Conservation (phyloP, 2,888 invertebrate species). For the Exocentrus adspersus region DNA sequence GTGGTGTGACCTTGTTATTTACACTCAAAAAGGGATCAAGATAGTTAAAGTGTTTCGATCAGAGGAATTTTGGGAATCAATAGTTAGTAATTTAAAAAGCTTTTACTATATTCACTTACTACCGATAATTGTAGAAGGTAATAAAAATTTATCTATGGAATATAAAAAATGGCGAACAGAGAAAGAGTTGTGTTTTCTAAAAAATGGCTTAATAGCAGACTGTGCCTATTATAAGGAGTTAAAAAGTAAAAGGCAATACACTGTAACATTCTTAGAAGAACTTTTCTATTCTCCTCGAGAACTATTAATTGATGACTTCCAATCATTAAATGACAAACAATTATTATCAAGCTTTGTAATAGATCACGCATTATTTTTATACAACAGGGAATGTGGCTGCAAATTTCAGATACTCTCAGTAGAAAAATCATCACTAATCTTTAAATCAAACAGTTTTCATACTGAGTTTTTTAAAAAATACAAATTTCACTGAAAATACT, state of each 20-base stretch:
- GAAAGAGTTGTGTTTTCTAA: constrained; percentile 3
- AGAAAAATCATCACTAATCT: background rate
- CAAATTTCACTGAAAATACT: background rate
- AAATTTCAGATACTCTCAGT: background rate
- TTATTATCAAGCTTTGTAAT: background rate
- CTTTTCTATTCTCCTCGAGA: background rate
- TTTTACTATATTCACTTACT: constrained; percentile 12
- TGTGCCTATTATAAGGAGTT: constrained; percentile 2
- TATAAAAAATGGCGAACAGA: constrained; percentile 12
- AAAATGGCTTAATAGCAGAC: constrained; percentile 5
- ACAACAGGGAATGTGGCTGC: background rate
- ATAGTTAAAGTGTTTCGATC: constrained; percentile 5
- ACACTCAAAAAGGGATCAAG: constrained; percentile 17
- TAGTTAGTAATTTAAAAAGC: constrained; percentile 10
- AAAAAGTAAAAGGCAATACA: background rate
- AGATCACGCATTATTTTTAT: background rate
- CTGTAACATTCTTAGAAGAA: background rate
- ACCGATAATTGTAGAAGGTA: background rate
- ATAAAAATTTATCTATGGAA: background rate
- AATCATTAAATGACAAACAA: background rate
- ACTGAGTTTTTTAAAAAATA: background rate
- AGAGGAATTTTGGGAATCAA: constrained; percentile 9
- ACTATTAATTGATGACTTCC: background rate
- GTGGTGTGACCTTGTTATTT: constrained; percentile 22
- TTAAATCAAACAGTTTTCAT: background rate